A percentile compares a stretch with the other conserved stretches of the same genome.
These are phyloP conservation scores for Meleagris gallopavo DNA, from an alignment of 2,113 vertebrate species.

Conservation along the genomic window DNA sequence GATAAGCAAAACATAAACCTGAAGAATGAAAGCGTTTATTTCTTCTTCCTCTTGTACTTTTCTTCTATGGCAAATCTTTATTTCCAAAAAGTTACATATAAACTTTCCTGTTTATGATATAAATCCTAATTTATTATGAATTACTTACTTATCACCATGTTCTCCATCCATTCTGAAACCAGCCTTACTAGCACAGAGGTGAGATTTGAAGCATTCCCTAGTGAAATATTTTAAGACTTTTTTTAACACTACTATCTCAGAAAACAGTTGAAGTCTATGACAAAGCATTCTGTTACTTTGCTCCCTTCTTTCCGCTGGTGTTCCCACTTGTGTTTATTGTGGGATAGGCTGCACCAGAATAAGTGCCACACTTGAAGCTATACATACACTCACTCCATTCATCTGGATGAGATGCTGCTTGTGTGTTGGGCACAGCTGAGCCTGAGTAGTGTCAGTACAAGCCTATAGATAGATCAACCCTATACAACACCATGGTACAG, in stretches of 20 bases:
- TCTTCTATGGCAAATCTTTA: neutral
- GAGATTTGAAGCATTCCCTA: neutral
- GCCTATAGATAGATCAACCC: neutral
- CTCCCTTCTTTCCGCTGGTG: neutral
- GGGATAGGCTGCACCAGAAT: accelerated
- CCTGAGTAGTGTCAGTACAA: neutral
- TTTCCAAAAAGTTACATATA: neutral
- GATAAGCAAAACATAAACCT: neutral
- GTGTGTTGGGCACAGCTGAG: accelerated
- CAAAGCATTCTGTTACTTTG: neutral
- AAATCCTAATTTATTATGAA: neutral
- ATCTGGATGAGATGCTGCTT: neutral
- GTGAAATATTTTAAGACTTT: neutral
- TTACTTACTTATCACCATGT: neutral
- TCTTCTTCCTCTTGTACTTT: neutral
- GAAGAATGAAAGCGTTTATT: neutral
- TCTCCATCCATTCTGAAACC: neutral
- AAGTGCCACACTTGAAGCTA: neutral
- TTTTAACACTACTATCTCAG: neutral
- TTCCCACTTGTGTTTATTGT: neutral
- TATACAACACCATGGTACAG: accelerated
- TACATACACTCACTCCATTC: no score
- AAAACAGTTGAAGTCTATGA: neutral
- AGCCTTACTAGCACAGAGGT: neutral
- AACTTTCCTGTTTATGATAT: neutral